A percentile compares a stretch with the other conserved stretches of the same genome.
phyloP scores from a whole-genome alignment of 1,140 invertebrate genomes.

The Tachypleus tridentatus region DNA sequence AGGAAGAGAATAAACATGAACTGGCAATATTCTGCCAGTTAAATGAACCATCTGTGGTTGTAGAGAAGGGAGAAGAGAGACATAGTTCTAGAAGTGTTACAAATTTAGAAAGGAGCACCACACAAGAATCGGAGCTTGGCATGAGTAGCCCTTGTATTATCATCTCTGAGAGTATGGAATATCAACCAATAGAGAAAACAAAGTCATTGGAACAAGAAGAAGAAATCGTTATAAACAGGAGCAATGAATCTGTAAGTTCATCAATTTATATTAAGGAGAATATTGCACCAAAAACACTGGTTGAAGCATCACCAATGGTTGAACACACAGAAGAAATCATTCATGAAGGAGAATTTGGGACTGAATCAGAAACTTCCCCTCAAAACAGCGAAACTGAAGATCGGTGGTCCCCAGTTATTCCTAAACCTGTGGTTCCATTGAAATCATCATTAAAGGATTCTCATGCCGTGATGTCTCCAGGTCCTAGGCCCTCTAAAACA shows the following conservation, averaged over 20 bases:
- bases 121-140: slow-evolving; percentile 9
- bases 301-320: no score
- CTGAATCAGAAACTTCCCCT: no score
- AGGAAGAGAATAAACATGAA: neutral
- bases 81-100: slow-evolving; percentile 83
- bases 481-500: slow-evolving; percentile 13
- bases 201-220: no score
- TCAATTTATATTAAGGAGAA: no score
- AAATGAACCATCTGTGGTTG: neutral
- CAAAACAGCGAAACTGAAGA: neutral
- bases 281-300: no score
- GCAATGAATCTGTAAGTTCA: no score
- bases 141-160: slow-evolving; percentile 8
- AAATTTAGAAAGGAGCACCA: slow-evolving; percentile 59
- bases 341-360: no score
- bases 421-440: slow-evolving; percentile 17
- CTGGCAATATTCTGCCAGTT: slow-evolving; percentile 5
- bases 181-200: slow-evolving; percentile 2
- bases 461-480: slow-evolving; percentile 4
- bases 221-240: no score
- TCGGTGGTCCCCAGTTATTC: slow-evolving; percentile 1
- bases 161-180: slow-evolving; percentile 14
- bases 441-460: slow-evolving; percentile 16
- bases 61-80: slow-evolving; percentile 58
- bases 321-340: no score